Conservation (phyloP, 1,140 invertebrate species). For the Zaprionus inermis region DNA sequence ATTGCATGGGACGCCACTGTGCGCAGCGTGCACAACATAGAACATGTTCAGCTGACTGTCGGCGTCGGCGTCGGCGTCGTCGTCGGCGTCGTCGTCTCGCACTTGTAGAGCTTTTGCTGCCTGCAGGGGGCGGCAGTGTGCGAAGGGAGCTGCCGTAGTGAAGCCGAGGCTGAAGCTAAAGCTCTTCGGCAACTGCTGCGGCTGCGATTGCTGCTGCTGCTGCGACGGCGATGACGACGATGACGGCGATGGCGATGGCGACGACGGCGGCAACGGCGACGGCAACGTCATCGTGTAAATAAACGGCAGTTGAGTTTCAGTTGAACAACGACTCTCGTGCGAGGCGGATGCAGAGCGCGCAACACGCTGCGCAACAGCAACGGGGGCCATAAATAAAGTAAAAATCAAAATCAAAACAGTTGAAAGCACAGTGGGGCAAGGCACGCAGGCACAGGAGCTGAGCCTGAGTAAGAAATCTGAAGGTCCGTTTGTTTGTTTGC, state of each 20-base stretch:
- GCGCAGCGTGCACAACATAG: slow-evolving; percentile 37
- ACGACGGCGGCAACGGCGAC: not conserved
- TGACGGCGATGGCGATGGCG: not conserved
- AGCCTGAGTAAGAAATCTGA: slow-evolving; percentile 33
- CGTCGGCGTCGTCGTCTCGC: slow-evolving; percentile 19
- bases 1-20: slow-evolving; percentile 5
- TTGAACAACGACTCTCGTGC: slow-evolving; percentile 53
- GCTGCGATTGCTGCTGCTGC: too few relatives aligned
- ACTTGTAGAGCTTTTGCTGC: slow-evolving; percentile 51
- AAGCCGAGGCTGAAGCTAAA: slow-evolving; percentile 39
- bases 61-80: not conserved
- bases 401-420: slow-evolving; percentile 35
- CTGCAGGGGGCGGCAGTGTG: slow-evolving; percentile 1
- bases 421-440: not conserved
- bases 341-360: slow-evolving; percentile 52
- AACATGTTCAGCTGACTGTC: slow-evolving; percentile 36
- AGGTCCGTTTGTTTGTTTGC: slow-evolving; percentile 20
- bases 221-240: slow-evolving; percentile 5
- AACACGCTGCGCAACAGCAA: slow-evolving; percentile 19
- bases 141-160: not conserved
- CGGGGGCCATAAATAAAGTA: slow-evolving; percentile 45
- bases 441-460: not conserved
- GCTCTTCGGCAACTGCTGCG: slow-evolving; percentile 16
- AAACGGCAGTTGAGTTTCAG: slow-evolving; percentile 41
- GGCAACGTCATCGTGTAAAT: slow-evolving; percentile 53